Percentiles rank a stretch among this genome's conserved stretches.
Evolutionary conservation across 2,113 vertebrate species (phyloP).

Genomic region (Nicator chloris): DNA sequence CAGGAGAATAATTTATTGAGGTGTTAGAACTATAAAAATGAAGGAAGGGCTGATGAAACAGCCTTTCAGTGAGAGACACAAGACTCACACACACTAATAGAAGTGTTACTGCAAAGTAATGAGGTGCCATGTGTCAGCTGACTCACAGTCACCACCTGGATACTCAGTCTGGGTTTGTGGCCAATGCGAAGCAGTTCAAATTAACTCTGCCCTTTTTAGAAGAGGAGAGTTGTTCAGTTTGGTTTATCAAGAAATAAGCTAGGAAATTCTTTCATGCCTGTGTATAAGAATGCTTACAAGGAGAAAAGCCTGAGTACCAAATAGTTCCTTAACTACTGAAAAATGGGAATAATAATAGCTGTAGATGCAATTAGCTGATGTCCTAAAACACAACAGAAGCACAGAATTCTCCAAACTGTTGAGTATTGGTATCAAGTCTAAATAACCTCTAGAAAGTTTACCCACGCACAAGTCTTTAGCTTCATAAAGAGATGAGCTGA

Average conservation of each 20-base stretch:
- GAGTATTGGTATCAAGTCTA: not conserved
- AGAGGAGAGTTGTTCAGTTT: not conserved
- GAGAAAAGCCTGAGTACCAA: not conserved
- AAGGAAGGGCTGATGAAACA: slow-evolving; percentile 7
- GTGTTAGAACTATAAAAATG: not conserved
- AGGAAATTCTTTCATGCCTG: not conserved
- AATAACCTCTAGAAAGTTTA: not conserved
- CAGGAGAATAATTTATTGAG: not conserved
- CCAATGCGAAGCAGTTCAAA: not conserved
- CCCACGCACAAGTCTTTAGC: not conserved
- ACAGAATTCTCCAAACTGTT: not conserved
- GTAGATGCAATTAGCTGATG: not conserved
- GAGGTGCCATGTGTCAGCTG: not conserved
- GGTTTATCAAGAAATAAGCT: not conserved
- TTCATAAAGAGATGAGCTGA: not conserved
- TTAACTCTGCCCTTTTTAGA: not conserved
- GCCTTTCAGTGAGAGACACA: not conserved
- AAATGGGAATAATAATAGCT: not conserved
- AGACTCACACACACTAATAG: not conserved
- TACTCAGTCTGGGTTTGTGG: not conserved
- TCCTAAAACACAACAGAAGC: not conserved
- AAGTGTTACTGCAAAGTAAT: not conserved
- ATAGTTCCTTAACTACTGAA: not conserved
- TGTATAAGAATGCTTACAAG: not conserved
- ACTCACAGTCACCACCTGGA: slow-evolving; percentile 6